These are phyloP conservation scores for Scaptomyza flava DNA, from an alignment of 2,888 invertebrate species.

Conservation along the genomic window DNA sequence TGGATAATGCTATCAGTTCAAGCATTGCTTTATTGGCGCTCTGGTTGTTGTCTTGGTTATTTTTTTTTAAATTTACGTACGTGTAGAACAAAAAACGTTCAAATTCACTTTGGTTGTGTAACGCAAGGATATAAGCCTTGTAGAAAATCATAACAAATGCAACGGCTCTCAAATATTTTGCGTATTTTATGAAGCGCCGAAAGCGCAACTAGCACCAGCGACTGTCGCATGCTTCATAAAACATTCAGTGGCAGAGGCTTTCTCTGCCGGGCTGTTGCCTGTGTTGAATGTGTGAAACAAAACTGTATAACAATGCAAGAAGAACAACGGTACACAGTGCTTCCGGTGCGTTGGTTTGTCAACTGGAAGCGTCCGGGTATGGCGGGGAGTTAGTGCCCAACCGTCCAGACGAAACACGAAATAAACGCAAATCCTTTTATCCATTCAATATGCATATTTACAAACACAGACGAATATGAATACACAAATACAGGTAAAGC, in stretches of 20 bases:
- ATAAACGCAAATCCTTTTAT: slow-evolving; percentile 70
- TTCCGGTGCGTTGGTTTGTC: slow-evolving; percentile 61
- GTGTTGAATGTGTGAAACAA: slow-evolving; percentile 33
- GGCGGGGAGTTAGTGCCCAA: slow-evolving; percentile 6
- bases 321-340: slow-evolving; percentile 39
- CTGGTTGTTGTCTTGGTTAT: slow-evolving; percentile 39
- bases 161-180: neutral
- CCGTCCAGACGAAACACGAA: slow-evolving; percentile 54
- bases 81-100: neutral
- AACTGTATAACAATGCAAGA: slow-evolving; percentile 54
- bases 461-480: slow-evolving; percentile 29
- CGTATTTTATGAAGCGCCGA: slow-evolving; percentile 30
- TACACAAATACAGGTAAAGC: slow-evolving; percentile 33
- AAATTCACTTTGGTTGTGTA: neutral
- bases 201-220: slow-evolving; percentile 15
- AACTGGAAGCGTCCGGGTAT: slow-evolving; percentile 12
- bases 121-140: neutral
- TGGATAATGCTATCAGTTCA: slow-evolving; percentile 2
- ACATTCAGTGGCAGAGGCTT: slow-evolving; percentile 36
- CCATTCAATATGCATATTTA: slow-evolving; percentile 69
- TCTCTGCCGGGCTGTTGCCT: slow-evolving; percentile 9
- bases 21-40: slow-evolving; percentile 8
- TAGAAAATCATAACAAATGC: slow-evolving; percentile 9
- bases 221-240: slow-evolving; percentile 36
- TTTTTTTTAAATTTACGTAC: slow-evolving; percentile 16